Base-by-base conservation (phyloP, 2,113 vertebrate genomes). In the Eclectus roratus region DNA sequence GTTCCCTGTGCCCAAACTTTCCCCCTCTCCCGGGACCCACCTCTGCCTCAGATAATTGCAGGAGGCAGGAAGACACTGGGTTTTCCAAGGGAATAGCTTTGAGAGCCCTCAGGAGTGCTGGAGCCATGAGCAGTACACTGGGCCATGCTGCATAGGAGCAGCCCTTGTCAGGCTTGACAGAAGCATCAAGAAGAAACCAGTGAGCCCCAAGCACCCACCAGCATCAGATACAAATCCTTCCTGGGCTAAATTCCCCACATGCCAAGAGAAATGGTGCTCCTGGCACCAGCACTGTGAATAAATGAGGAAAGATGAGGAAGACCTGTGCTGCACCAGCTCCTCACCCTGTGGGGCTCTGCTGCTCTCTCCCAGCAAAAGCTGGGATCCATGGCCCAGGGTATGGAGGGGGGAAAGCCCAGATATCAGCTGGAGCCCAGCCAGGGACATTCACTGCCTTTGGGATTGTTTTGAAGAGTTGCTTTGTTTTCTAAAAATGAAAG, bases 391-490 rank as follows among this genome's bases (percentile, higher is more conserved):
- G 44, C 70, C 50, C 0, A 1, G 35, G 37, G 24, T 70, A 33
- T 10, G 41, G 74, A 84, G 49, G 7, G 55, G 86, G 76, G 77
- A 94, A 94, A 86, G 69, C 60, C 85, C 91, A 84, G 72, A 80
- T 85, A 69, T 82, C 17, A 7, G 47, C 6, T 89, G 89, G 84
- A 95, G 18, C 50, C 14, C 64, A 70, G 78, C 87, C 93, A 96
- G 69, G 90, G 66, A 85, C 41, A 50, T 76, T 88, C 55, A 63
- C 81, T 66, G 78, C 85, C 80, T 90, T 94, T 73, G 79, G 91
- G 85, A 73, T 76, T 89, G 84, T 93, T 95, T 85, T 73, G 78
- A 93, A 89, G 80, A 88, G 65, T 78, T 79, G 63, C 46, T 88
- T 92, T 0, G 6, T 66, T 89, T 89, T 94, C 74, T 94, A 74